phyloP scores from a whole-genome alignment of 2,797 vertebrate species.

The Artibeus lituratus region DNA sequence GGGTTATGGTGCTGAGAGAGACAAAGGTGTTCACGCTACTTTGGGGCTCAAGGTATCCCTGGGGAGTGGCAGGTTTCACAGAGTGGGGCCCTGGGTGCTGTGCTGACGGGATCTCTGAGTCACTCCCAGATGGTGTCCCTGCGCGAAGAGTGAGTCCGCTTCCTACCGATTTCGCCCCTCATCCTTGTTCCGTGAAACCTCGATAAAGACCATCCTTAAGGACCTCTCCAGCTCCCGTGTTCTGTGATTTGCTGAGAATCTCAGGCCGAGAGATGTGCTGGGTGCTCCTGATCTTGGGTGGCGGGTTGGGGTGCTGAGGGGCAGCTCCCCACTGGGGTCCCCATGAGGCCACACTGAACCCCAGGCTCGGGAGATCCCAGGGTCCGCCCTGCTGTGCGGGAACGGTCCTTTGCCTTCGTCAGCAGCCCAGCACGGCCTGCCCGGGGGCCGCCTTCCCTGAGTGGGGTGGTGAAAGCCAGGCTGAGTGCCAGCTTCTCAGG shows the following conservation, averaged over 20 bases:
- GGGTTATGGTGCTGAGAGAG: background rate
- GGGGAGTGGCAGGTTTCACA: background rate
- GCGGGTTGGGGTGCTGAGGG: background rate
- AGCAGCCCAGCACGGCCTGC: background rate
- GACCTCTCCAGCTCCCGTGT: accelerated
- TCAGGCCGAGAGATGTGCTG: background rate
- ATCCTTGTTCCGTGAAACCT: background rate
- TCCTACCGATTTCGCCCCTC: background rate
- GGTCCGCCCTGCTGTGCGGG: background rate
- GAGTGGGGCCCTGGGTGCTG: background rate
- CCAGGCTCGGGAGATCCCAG: accelerated
- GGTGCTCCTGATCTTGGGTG: background rate
- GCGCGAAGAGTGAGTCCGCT: background rate
- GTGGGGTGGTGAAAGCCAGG: background rate
- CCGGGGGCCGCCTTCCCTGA: background rate
- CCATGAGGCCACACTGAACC: accelerated
- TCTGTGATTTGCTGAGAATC: background rate
- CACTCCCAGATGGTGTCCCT: background rate
- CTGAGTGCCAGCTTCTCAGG: background rate
- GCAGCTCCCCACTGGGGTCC: background rate
- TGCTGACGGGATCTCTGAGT: background rate
- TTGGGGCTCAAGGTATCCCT: accelerated
- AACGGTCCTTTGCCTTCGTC: background rate
- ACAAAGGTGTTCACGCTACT: accelerated
- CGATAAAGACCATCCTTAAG: background rate